Evolutionary conservation across 2,113 vertebrate species (phyloP), one percentile per base, ranked within the genome.

Genomic region (Budorcas taxicolor): DNA sequence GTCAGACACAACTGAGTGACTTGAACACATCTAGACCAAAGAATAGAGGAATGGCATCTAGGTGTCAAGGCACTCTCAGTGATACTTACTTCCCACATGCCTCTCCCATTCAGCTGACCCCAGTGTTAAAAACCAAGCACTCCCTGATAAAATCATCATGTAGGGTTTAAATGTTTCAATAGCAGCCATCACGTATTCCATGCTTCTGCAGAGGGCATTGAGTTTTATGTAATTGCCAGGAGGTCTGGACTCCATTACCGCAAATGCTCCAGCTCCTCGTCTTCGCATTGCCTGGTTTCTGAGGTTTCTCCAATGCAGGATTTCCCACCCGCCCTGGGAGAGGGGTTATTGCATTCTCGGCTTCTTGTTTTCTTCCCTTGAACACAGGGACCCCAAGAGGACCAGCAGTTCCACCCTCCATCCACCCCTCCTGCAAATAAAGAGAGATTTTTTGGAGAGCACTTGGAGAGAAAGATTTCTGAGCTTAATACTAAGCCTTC

Each of bases 321-420:
- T 1, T 95, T 98, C 6, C 99, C 99, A 14, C 99, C 99, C 0
- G 94, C 93, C 10, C 76, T 98, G 0, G 99, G 99, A 15, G 94
- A 3, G 0, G 99, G 99, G 92, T 99, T 99, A 97, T 98, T 99
- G 97, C 99, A 99, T 12, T 52, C 91, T 19, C 99, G 97, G 40
- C 90, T 99, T 95, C 99, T 99, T 31, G 98, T 98, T 98, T 98
- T 99, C 91, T 98, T 99, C 89, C 99, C 99, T 25, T 88, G 93
- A 78, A 98, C 98, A 96, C 99, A 99, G 78, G 98, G 43, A 45
- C 98, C 98, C 99, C 99, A 99, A 45, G 98, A 92, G 11, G 99
- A 99, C 99, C 99, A 99, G 96, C 99, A 99, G 67, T 98, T 99
- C 99, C 99, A 99, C 2, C 89, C 97, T 91, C 99, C 99, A 83